Evolutionary conservation across 2,888 invertebrate genomes (phyloP).

Genomic region (Hydroisotoma schaefferi): DNA sequence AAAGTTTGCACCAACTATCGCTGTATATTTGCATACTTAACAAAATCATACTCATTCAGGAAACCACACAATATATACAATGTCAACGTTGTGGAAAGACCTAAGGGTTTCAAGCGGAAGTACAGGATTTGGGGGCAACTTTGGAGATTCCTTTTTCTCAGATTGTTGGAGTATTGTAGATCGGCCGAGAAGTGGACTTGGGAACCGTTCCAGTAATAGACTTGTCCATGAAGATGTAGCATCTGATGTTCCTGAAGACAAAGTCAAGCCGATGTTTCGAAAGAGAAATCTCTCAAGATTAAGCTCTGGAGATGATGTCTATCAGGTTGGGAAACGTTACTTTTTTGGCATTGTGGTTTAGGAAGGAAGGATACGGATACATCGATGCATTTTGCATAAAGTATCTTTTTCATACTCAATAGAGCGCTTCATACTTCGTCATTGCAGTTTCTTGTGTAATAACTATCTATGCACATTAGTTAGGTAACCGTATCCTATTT

Average conservation of each 20-base stretch:
- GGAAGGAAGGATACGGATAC: no score
- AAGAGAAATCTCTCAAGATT: not conserved
- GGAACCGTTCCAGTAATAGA: not conserved
- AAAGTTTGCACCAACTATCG: not conserved
- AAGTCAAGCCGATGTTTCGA: conserved; percentile 6
- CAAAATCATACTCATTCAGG: not conserved
- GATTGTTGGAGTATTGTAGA: conserved; percentile 9
- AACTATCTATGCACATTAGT: no score
- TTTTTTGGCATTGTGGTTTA: no score
- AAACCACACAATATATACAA: not conserved
- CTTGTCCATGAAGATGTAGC: conserved; percentile 10
- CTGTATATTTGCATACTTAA: not conserved
- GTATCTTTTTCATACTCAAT: no score
- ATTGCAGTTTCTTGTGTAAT: no score
- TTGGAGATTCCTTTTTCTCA: conserved; percentile 15
- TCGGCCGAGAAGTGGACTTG: no score
- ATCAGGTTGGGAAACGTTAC: conserved; percentile 10
- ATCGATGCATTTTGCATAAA: no score
- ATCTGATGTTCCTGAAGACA: conserved; percentile 8
- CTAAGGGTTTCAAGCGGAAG: not conserved
- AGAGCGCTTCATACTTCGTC: no score
- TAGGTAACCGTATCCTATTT: no score
- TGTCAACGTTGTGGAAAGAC: not conserved
- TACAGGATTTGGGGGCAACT: not conserved
- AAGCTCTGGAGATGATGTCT: conserved; percentile 6